Base-by-base conservation (phyloP, 92 coral and sea anemone genomes). In the Meandrina meandrites region DNA sequence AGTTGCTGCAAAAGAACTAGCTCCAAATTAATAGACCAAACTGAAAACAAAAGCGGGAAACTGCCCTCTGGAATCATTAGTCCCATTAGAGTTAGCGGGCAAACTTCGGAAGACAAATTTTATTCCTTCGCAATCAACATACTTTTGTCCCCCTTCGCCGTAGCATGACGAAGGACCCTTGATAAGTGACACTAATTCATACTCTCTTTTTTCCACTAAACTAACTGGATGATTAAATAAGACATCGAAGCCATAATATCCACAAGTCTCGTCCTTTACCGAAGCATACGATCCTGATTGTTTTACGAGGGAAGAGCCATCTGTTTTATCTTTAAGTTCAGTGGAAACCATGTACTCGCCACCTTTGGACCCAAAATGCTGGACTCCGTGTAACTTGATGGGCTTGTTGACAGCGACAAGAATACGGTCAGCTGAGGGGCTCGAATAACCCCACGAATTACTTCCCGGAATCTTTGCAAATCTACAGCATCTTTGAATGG, bases 281-380 rank as follows among this genome's bases (percentile, higher is more conserved):
- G 76, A 67, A 12, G 47, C 0, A 35, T 69, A 69, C 0, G 64
- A 15, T 11, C 77, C 66, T 24, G 77, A 15, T 31, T 30, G 15
- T 1, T 48, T 47, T 19, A 11, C 64, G 22, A 69, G 11, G 15
- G 85, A 27, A 1, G 12, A 30, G 27, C 24, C 21, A 67, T 47
- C 24, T 28, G 11, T 5, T 0, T 5, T 0, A 50, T 50, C 51
- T 8, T 47, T 48, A 2, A 69, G 40, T 18, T 81, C 85, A 0
- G 0, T 81, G 77, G 85, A 47, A 81, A 81, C 85, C 21, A 32
- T 81, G 66, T 67, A 81, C 22, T 81, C 8, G 0, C 78, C 30
- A 8, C 85, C 50, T 17, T 68, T 32, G 3, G 45, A 3, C 19
- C 85, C 85, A 68, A 81, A 81, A 68, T 81, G 85, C 17, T 81